phyloP scores from a whole-genome alignment of 2,113 vertebrate genomes.

The Balaenoptera acutorostrata region DNA sequence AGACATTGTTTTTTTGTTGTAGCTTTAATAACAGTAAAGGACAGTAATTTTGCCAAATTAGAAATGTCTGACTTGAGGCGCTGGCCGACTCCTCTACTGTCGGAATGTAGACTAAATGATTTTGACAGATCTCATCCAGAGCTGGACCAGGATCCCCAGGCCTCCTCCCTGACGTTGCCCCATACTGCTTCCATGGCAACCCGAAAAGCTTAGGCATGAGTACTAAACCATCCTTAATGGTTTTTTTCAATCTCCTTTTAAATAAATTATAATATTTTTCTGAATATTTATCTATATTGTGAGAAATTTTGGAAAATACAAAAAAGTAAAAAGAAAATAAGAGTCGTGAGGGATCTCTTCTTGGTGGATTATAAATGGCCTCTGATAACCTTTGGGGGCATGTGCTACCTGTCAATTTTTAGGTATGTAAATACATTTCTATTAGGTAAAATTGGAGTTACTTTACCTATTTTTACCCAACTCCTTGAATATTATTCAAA shows the following conservation, averaged over 20 bases:
- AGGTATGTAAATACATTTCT: not conserved
- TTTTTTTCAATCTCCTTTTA: not conserved
- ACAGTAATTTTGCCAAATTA: not conserved
- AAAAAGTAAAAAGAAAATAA: not conserved
- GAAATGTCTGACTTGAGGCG: not conserved
- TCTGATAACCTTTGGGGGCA: not conserved
- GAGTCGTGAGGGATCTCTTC: not conserved
- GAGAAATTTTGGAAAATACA: not conserved
- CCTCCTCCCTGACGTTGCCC: accelerated
- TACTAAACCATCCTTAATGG: too few relatives aligned
- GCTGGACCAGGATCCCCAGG: accelerated
- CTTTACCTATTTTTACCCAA: not conserved
- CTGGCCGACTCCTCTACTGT: not conserved
- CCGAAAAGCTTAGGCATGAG: not conserved
- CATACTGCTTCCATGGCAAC: not conserved
- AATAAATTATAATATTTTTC: not conserved
- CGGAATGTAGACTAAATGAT: accelerated
- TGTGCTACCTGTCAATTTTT: not conserved
- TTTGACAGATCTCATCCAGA: not conserved
- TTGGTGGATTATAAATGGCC: not conserved
- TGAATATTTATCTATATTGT: not conserved
- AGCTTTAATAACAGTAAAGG: constrained; percentile 4
- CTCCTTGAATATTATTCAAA: not conserved
- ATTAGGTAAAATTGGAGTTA: not conserved
- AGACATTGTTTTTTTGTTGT: not conserved